Base-by-base conservation (phyloP, 2,888 invertebrate species). In the Leuctra nigra region DNA sequence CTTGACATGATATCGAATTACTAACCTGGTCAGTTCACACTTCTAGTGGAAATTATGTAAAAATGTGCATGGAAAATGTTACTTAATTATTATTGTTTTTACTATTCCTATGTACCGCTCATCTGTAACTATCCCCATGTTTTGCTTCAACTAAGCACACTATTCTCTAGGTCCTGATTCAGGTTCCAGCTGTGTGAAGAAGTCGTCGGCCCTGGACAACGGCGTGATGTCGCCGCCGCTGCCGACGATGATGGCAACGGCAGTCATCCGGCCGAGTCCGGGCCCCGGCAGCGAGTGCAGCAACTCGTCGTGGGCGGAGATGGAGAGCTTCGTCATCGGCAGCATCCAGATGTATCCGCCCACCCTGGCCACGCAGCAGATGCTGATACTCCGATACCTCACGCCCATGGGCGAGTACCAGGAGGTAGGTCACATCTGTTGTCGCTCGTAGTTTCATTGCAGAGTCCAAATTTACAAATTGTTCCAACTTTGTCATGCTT, bases 331-430 rank as follows among this genome's bases (percentile, higher is more conserved):
- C 65, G 86, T 95, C 58, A 91, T 94, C 64, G 93, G 93, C 64
- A 87, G 84, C 29, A 89, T 94, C 63, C 89, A 91, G 68, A 86
- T 97, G 64, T 86, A 88, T 70, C 98, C 98, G 6, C 84, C 93
- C 1, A 91, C 90, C 0, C 76, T 86, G 54, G 88, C 89, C 0
- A 94, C 95, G 25, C 86, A 88, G 69, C 96, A 97, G 71, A 87
- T 97, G 76, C 78, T 97, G 1, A 94, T 97, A 66, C 74, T 98
- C 24, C 81, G 93, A 64, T 99, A 96, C 70, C 78, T 99, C n/a
- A 90, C 93, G 2, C 92, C 97, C 0, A 88, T 97, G 83, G 98
- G 96, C 13, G 98, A 97, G 69, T 98, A 97, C 70, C 98, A 98
- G 71, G 97, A 96, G 77, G 84, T 84, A 61, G 67, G 44, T 41